Evolutionary conservation across 2,888 invertebrate genomes (phyloP), one percentile per base, ranked within the genome.

Genomic region (Orchesella flavescens): DNA sequence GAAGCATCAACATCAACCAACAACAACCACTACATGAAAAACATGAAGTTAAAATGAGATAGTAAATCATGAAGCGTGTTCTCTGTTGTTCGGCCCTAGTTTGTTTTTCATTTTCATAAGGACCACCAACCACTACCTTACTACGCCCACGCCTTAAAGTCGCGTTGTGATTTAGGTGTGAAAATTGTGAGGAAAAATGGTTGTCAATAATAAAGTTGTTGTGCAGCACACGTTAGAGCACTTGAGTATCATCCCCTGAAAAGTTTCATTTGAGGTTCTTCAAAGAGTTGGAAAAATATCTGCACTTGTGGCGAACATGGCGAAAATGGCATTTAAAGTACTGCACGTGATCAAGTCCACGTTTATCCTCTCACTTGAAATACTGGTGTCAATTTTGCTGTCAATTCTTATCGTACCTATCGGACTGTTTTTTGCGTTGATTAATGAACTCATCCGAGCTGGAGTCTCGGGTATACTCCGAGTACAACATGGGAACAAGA

Each of bases 371-470:
- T 24, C 13, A 2, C 44, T 84, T 9, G 85, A 87, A 80, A 71
- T 87, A 19, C 12, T 83, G 12, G 66, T 85, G 34, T 87, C 87
- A 2, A 43, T 87, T 17, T 19, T 87, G 1, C 46, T 87, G 4
- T 82, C 86, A 15, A 55, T 71, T 12, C 15, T 86, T 15, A 44
- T 87, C 15, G 72, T 74, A 13, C 87, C 87, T 1, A 46, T 85
- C 0, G 69, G 83, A 9, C 17, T 83, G 21, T 9, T 78, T 3
- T 10, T 85, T 23, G 82, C 82, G 53, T 23, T 86, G 1, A 0
- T 85, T 10, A 87, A 87, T 69, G 87, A 86, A 44, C 23, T 80
- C 12, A 23, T 85, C n/a, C 82, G 87, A 13, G 46, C 77, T 9
- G 24, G 86, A 15, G 68, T 87, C 0, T 74, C 82, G 19, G 43